Conservation (phyloP, 2,113 vertebrate genomes). For the Mustela nigripes region DNA sequence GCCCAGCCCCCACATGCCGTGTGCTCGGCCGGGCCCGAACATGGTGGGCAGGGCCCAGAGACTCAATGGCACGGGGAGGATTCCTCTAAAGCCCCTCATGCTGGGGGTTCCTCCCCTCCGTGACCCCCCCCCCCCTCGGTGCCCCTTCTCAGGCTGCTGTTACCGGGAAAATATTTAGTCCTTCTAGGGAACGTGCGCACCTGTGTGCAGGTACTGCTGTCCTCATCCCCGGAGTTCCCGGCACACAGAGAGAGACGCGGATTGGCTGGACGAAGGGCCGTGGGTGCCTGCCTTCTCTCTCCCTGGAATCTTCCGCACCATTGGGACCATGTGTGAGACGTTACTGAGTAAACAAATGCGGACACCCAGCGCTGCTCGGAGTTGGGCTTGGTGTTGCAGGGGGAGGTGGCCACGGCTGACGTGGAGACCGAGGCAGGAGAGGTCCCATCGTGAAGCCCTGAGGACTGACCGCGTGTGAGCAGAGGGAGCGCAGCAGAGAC, state of each 20-base stretch:
- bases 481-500: neutral
- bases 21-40: neutral
- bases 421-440: neutral
- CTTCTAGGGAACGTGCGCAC: accelerated
- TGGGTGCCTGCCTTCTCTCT: neutral
- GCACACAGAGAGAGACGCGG: accelerated
- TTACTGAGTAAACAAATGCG: accelerated
- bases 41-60: accelerated
- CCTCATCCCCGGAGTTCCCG: too few relatives aligned
- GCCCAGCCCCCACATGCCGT: accelerated
- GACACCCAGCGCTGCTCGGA: accelerated
- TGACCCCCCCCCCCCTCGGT: accelerated
- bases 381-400: neutral
- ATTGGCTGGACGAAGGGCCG: neutral
- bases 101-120: neutral
- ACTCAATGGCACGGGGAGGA: accelerated
- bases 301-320: accelerated
- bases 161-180: accelerated
- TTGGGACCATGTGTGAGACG: accelerated
- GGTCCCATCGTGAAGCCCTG: neutral
- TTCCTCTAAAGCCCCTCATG: accelerated
- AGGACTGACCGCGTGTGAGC: accelerated
- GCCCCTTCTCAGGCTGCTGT: neutral
- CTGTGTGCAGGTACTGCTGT: accelerated
- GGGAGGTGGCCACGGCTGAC: accelerated